Evolutionary conservation across 92 coral and sea anemone species (phyloP), one percentile per base, ranked within the genome.

Genomic region (Zoanthus gigantus): DNA sequence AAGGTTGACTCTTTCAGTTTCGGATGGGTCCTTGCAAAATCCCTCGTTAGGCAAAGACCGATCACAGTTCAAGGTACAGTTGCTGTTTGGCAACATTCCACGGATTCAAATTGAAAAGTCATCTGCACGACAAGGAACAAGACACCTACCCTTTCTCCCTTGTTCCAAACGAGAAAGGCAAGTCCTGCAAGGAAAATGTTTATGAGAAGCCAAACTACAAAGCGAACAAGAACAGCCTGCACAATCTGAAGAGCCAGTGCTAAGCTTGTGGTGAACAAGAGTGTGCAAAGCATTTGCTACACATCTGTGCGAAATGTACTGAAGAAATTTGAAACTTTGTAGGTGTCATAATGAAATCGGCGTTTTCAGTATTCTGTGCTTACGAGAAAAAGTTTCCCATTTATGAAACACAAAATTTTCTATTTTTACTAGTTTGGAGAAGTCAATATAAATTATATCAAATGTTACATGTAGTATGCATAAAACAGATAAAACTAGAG

Each of bases 1-100:
- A 83, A 83, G 30, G 76, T 56, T 7, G 74, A 83, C 16, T 83
- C 77, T 5, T 83, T 57, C 61, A 17, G 44, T 53, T 83, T 37
- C 65, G 87, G 76, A 79, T 58, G 66, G 66, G 44, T 3, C 18
- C 47, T 79, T 17, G 84, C 54, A 16, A 79, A 58, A 63, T 42
- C 68, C 29, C 72, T 79, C 17, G 72, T 79, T 56, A n/a, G 29
- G 7, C 32, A 29, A 50, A n/a, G n/a, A n/a, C n/a, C 28, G 84
- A 30, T 9, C 50, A 23, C 47, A 58, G 84, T 37, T 50, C 11
- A 79, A 79, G 84, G 29, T 72, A 50, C 76, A 72, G 50, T 11
- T 4, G 23, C 74, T 34, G 29, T 50, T 72, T 37, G 52, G 52
- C 5, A 72, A 72, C 76, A 31, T 72, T 18, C 53, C 52, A 72